A percentile compares a stretch with the other conserved stretches of the same genome.
Evolutionary conservation across 2,113 vertebrate genomes (phyloP).

Genomic region (Platichthys flesus): DNA sequence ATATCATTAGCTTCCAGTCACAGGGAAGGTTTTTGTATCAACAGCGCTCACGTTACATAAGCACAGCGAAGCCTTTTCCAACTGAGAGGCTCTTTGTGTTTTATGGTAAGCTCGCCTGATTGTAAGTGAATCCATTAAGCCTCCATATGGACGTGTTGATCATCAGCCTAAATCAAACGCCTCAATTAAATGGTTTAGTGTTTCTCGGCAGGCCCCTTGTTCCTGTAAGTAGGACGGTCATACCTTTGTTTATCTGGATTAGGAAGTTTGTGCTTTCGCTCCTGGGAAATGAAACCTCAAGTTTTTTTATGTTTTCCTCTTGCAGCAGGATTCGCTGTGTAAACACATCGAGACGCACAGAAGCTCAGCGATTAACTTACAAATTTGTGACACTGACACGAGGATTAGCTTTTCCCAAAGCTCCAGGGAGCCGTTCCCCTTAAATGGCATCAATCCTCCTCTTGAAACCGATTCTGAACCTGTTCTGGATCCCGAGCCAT

Average conservation of each 20-base stretch:
- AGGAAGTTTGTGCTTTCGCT: background rate
- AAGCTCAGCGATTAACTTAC: no score
- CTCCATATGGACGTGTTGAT: constrained; percentile 55
- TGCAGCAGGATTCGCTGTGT: background rate
- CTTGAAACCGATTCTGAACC: no score
- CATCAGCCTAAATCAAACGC: constrained; percentile 47
- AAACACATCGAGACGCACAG: constrained; percentile 2
- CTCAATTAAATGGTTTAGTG: constrained; percentile 47
- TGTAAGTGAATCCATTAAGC: constrained; percentile 62
- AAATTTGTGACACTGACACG: no score
- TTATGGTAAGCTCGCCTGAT: constrained; percentile 42
- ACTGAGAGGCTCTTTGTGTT: constrained; percentile 65
- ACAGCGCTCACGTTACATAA: constrained; percentile 58
- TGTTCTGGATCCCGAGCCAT: no score
- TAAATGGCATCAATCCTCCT: no score
- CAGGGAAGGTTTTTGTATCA: constrained; percentile 57
- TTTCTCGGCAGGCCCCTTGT: constrained; percentile 23
- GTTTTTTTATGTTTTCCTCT: background rate
- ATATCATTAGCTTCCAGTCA: constrained; percentile 58
- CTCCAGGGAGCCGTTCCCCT: no score
- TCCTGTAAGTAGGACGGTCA: constrained; percentile 27
- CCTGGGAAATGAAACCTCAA: background rate
- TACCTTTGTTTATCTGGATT: constrained; percentile 54
- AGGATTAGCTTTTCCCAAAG: no score
- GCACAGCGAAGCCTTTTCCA: constrained; percentile 44